Evolutionary conservation across 2,113 vertebrate genomes (phyloP), one percentile per base, ranked within the genome.

Genomic region (Sminthopsis crassicaudata): DNA sequence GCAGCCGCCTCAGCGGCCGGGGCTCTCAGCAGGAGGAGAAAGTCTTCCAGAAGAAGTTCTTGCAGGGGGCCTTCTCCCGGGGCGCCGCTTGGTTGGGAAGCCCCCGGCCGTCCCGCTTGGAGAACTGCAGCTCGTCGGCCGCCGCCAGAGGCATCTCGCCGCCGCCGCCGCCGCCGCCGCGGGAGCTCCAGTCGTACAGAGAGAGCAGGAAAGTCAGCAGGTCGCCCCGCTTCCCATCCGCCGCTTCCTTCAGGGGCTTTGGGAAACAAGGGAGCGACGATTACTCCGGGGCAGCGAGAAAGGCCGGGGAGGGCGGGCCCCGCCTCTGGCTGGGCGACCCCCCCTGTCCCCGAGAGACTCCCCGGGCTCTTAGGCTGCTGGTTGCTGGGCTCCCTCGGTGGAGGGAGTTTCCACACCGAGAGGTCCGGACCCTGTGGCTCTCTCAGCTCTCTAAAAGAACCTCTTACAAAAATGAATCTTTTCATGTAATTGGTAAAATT

Each of bases 21-120:
- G 84, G 8, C 36, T 53, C 94, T 93, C 98, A 98, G 96, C 98
- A 99, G 55, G 98, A 98, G 92, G 98, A 99, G 96, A 98, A 98
- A 36, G 98, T 98, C 97, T 99, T 99, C 98, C 98, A 98, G 96
- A 98, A 99, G 97, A 99, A 99, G 90, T 98, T 98, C 93, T 98
- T 98, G 92, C 98, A 99, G 25, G 97, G 96, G 0, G 90, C 53
- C n/a, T 97, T 98, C 0, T 98, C 98, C 53, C 53, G 92, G 46
- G 8, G 60, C 0, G 92, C 8, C 30, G 97, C 91, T 52, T 95
- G 96, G 9, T 51, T 96, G 0, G 91, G 89, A 52, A 94, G 91
- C 0, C 89, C 92, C 7, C 92, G 93, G 1, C 98, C 98, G 46
- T 95, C 96, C n/a, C 96, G 50, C 52, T 55, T 97, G 30, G 91